These are phyloP conservation scores for Pangasius macronema DNA, from an alignment of 2,797 vertebrate species.

Conservation along the genomic window DNA sequence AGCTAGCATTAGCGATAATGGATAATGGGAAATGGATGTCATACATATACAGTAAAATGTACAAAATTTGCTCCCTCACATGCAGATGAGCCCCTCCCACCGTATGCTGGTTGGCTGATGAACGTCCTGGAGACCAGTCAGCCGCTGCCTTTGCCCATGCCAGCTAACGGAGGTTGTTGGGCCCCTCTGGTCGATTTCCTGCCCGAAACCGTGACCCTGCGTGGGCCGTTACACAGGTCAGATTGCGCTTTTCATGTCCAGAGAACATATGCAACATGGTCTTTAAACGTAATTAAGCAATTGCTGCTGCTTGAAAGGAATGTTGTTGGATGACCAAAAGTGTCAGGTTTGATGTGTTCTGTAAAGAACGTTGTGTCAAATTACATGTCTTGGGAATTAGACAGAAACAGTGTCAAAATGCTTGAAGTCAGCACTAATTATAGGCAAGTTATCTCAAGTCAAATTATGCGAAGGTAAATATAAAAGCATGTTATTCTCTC, in stretches of 20 bases:
- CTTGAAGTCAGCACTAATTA: background rate
- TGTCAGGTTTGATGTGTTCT: background rate
- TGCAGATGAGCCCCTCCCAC: conserved; percentile 89
- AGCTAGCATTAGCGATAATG: background rate
- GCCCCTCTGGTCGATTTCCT: conserved; percentile 96
- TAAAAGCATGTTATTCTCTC: background rate
- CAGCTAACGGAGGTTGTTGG: conserved; percentile 95
- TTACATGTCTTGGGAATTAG: background rate
- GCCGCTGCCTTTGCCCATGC: conserved; percentile 95
- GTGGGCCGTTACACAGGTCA: conserved; percentile 93
- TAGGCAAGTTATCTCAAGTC: background rate
- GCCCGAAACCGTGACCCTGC: conserved; percentile 93
- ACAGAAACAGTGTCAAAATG: background rate
- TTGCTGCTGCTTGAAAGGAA: background rate
- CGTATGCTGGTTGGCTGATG: conserved; percentile 92
- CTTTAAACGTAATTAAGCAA: background rate
- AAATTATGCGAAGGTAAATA: background rate
- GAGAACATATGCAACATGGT: background rate
- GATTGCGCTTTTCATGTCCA: background rate
- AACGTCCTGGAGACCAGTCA: conserved; percentile 91
- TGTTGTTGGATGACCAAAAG: background rate
- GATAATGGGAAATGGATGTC: background rate
- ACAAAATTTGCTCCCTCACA: background rate
- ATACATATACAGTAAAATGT: background rate
- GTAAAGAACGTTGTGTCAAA: background rate